These are phyloP conservation scores for Coptodon rendalli DNA, from an alignment of 2,113 vertebrate species.

Conservation along the genomic window DNA sequence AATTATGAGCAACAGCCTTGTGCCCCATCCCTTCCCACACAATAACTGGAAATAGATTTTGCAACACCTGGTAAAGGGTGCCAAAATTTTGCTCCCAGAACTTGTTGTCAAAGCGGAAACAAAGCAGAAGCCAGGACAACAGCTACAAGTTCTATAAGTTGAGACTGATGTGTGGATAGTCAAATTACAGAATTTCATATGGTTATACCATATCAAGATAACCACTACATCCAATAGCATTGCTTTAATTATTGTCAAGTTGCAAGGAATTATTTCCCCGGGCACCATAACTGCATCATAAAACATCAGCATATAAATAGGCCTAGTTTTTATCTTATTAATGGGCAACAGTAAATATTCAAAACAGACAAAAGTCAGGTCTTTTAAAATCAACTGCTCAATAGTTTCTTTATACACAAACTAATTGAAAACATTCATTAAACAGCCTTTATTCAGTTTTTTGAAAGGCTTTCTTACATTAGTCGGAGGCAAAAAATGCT, in stretches of 20 bases:
- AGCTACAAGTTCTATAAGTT: not conserved
- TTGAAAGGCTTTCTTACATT: not conserved
- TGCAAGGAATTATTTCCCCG: fast-evolving
- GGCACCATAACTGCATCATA: not conserved
- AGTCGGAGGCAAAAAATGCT: not conserved
- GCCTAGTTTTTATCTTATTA: not conserved
- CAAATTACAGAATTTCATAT: not conserved
- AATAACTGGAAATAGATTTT: not conserved
- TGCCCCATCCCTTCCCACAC: not conserved
- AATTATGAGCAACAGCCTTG: not conserved
- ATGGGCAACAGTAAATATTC: not conserved
- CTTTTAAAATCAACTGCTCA: not conserved
- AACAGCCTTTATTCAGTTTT: not conserved
- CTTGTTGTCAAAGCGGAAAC: not conserved
- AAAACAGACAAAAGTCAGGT: not conserved
- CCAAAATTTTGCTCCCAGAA: not conserved
- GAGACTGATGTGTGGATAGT: fast-evolving
- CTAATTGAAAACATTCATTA: not conserved
- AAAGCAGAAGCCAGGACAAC: not conserved
- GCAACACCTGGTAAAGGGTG: not conserved
- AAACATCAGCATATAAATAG: not conserved
- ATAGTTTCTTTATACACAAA: not conserved
- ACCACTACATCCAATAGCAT: not conserved
- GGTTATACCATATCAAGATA: not conserved
- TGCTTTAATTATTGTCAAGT: not conserved